Evolutionary conservation across 1,140 invertebrate species (phyloP).

Genomic region (Pteromalus puparum): DNA sequence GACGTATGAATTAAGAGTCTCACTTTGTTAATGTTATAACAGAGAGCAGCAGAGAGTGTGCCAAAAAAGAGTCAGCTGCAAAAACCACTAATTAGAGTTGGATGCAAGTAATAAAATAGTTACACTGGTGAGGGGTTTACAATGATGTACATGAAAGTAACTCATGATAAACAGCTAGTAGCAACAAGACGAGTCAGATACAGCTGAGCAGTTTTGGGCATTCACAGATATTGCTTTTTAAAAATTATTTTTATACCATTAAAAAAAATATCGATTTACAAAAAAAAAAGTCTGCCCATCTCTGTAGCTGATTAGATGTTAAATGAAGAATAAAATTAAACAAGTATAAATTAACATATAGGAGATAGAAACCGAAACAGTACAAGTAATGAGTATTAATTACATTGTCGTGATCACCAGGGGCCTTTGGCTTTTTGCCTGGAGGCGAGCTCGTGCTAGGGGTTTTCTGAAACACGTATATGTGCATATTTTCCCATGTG

Average conservation of each 20-base stretch:
- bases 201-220: slow-evolving; percentile 31
- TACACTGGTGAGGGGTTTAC: slow-evolving; percentile 15
- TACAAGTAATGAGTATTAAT: slow-evolving; percentile 73
- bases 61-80: slow-evolving; percentile 31
- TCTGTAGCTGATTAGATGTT: slow-evolving; percentile 49
- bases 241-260: neutral
- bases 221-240: neutral
- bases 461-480: slow-evolving; percentile 73
- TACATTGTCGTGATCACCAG: slow-evolving; percentile 73
- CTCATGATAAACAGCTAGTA: slow-evolving; percentile 37
- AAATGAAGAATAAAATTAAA: slow-evolving; percentile 45
- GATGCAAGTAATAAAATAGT: slow-evolving; percentile 38
- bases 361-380: slow-evolving; percentile 62
- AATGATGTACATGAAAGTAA: slow-evolving; percentile 31
- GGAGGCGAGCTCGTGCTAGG: slow-evolving; percentile 72
- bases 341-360: slow-evolving; percentile 43
- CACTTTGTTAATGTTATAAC: slow-evolving; percentile 39
- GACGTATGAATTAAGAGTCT: slow-evolving; percentile 23
- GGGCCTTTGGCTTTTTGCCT: slow-evolving; percentile 72
- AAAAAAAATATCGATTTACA: slow-evolving; percentile 3
- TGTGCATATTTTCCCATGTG: slow-evolving; percentile 62
- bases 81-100: slow-evolving; percentile 30
- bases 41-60: slow-evolving; percentile 21
- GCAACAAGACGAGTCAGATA: slow-evolving; percentile 37
- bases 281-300: slow-evolving; percentile 25